phyloP scores from a whole-genome alignment of 1,140 invertebrate species.

The Carposina sasakii region DNA sequence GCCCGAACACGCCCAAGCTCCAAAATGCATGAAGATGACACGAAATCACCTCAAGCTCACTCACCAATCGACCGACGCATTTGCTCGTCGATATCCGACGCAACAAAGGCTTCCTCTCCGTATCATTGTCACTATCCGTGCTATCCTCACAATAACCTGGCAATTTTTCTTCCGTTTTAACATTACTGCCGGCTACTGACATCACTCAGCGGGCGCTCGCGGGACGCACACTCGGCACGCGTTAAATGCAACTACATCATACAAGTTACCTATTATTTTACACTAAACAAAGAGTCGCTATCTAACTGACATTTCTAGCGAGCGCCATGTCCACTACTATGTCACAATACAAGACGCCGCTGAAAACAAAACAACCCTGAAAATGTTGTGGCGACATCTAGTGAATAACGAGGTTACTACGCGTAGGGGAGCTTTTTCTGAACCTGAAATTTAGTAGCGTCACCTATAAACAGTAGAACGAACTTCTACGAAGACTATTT shows the following conservation, averaged over 20 bases:
- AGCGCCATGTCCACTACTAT: constrained; percentile 62
- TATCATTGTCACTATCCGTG: constrained; percentile 65
- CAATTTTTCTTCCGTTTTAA: constrained; percentile 37
- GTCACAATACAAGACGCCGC: constrained; percentile 42
- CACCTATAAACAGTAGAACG: background rate
- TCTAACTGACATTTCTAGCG: constrained; percentile 58
- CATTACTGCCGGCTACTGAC: constrained; percentile 45
- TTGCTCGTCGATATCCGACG: constrained; percentile 64
- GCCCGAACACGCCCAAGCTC: constrained; percentile 39
- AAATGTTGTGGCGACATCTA: background rate
- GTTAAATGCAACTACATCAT: constrained; percentile 64
- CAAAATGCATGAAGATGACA: background rate
- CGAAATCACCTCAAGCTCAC: constrained; percentile 15
- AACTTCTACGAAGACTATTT: background rate
- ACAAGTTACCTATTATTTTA: constrained; percentile 53
- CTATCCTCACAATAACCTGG: constrained; percentile 48
- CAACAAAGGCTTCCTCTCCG: constrained; percentile 49
- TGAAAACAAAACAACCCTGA: constrained; percentile 57
- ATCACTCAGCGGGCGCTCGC: constrained; percentile 52
- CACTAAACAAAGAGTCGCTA: constrained; percentile 50
- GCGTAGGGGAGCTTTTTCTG: background rate
- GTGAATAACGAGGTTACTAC: background rate
- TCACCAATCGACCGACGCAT: constrained; percentile 62
- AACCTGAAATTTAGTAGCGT: background rate
- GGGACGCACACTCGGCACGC: constrained; percentile 40